A percentile compares a stretch with the other conserved stretches of the same genome.
These are phyloP conservation scores for Cotesia typhae DNA, from an alignment of 1,140 invertebrate species.

Conservation along the genomic window DNA sequence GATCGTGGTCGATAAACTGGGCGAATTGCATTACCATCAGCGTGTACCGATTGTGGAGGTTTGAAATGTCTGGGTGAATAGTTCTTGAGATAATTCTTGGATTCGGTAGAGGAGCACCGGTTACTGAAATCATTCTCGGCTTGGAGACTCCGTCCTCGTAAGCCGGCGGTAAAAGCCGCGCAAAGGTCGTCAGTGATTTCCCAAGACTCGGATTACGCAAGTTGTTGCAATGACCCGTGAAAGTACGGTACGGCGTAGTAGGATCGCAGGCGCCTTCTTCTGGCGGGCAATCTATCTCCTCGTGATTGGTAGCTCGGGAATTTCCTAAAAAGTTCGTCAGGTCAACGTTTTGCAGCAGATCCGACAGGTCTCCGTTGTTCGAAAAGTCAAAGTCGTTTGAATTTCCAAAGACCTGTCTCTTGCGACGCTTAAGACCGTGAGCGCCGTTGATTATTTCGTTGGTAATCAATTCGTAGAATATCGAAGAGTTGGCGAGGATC, in stretches of 20 bases:
- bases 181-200: conserved; percentile 86
- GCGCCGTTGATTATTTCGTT: conserved; percentile 81
- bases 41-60: conserved; percentile 86
- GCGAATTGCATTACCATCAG: conserved; percentile 94
- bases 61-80: conserved; percentile 89
- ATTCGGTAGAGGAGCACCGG: conserved; percentile 79
- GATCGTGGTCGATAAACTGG: conserved; percentile 91
- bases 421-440: conserved; percentile 68
- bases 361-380: conserved; percentile 72
- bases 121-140: conserved; percentile 77
- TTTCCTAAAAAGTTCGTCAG: conserved; percentile 69
- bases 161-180: conserved; percentile 82
- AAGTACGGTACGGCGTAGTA: conserved; percentile 80
- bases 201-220: conserved; percentile 85
- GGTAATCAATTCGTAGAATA: conserved; percentile 88
- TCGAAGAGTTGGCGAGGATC: conserved; percentile 83
- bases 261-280: conserved; percentile 78
- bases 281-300: conserved; percentile 69
- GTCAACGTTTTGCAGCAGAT: conserved; percentile 79
- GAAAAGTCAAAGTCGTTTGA: conserved; percentile 72
- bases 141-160: conserved; percentile 91
- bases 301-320: conserved; percentile 65
- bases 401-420: conserved; percentile 77
- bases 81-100: conserved; percentile 83
- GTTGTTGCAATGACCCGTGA: conserved; percentile 92